Evolutionary conservation across 1,140 invertebrate genomes (phyloP).

Genomic region (Contarinia nasturtii): DNA sequence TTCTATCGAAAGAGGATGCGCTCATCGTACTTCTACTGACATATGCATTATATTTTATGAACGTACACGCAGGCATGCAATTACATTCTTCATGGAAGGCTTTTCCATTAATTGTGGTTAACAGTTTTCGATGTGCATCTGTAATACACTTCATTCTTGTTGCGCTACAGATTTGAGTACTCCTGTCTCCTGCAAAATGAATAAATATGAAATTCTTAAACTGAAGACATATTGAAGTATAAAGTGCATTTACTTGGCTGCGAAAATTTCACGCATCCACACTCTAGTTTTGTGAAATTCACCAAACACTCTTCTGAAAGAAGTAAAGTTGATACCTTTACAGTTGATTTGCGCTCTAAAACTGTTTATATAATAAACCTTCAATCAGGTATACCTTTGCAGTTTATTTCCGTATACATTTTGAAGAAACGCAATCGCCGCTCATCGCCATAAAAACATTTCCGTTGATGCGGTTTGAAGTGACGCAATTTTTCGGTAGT

Average conservation of each 20-base stretch:
- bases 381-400: too few relatives aligned
- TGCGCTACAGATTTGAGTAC: conserved; percentile 36
- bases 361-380: too few relatives aligned
- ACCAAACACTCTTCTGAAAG: conserved; percentile 7
- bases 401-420: conserved; percentile 23
- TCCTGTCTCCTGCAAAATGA: conserved; percentile 18
- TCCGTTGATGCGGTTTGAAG: too few relatives aligned
- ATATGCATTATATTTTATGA: conserved; percentile 41
- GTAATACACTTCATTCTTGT: conserved; percentile 26
- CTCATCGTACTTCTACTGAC: conserved; percentile 42
- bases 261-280: conserved; percentile 24
- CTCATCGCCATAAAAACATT: too few relatives aligned
- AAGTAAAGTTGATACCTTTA: too few relatives aligned
- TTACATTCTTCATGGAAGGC: conserved; percentile 28
- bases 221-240: too few relatives aligned
- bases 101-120: conserved; percentile 24
- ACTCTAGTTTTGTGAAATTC: conserved; percentile 2
- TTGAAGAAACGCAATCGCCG: conserved; percentile 16
- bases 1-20: conserved; percentile 22
- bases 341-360: too few relatives aligned
- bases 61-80: conserved; percentile 45
- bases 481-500: too few relatives aligned
- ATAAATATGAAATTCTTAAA: too few relatives aligned
- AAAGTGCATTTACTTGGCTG: conserved; percentile 26
- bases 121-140: conserved; percentile 29